Evolutionary conservation across 2,113 vertebrate species (phyloP).

Genomic region (Myotis brandtii): DNA sequence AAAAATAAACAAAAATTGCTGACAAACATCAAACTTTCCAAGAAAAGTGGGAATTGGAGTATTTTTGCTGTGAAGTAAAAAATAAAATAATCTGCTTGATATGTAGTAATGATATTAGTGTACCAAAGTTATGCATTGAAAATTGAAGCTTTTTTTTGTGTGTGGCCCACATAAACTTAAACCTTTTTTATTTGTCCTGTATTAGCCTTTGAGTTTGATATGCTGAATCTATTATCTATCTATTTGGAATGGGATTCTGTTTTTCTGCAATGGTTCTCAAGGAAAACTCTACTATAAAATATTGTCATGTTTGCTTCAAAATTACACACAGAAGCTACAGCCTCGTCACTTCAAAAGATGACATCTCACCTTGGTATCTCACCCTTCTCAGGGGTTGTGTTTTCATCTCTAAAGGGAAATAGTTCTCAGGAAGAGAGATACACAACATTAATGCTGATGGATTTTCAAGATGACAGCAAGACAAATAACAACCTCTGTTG

Average conservation of each 20-base stretch:
- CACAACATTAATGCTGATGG: background rate
- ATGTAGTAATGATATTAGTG: too few species aligned
- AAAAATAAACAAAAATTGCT: too few species aligned
- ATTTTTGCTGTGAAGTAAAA: too few species aligned
- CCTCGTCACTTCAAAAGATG: constrained; percentile 45
- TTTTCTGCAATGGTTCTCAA: background rate
- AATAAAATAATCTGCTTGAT: too few species aligned
- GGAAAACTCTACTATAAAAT: background rate
- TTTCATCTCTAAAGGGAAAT: constrained; percentile 33
- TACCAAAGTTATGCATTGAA: too few species aligned
- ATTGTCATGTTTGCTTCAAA: constrained; percentile 28
- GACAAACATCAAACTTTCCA: too few species aligned
- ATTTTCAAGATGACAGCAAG: constrained; percentile 13
- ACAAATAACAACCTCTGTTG: background rate
- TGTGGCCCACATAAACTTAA: too few species aligned
- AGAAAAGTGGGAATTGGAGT: too few species aligned
- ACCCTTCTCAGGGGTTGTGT: background rate
- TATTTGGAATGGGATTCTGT: background rate
- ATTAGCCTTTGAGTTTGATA: too few species aligned
- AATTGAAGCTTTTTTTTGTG: too few species aligned
- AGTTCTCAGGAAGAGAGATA: background rate
- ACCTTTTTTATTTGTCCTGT: too few species aligned
- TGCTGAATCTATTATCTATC: too few species aligned
- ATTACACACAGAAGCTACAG: background rate
- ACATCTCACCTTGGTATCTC: background rate